phyloP scores from a whole-genome alignment of 2,888 invertebrate species.

The Bimastos eiseni region DNA sequence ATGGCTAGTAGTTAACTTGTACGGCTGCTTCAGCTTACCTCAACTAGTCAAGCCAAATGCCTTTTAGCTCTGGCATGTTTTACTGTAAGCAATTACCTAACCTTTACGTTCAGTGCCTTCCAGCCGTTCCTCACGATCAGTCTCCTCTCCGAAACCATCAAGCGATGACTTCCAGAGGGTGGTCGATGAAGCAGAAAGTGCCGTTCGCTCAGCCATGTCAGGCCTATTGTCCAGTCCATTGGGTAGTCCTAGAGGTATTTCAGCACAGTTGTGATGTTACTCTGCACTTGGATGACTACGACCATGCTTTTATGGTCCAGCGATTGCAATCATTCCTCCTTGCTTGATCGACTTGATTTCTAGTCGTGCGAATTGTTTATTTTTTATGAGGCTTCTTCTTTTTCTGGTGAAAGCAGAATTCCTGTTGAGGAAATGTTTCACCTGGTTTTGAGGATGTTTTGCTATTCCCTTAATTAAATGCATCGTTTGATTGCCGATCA shows the following conservation, averaged over 20 bases:
- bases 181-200: conserved; percentile 8
- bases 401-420: not conserved
- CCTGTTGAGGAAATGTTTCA: not conserved
- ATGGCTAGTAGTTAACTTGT: not conserved
- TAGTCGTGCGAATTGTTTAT: not conserved
- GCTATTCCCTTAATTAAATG: not conserved
- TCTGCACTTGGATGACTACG: not conserved
- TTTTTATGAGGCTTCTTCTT: not conserved
- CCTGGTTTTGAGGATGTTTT: not conserved
- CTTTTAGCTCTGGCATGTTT: not conserved
- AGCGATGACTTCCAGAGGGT: not conserved
- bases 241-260: conserved; percentile 9
- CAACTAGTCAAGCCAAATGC: not conserved
- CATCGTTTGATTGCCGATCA: not conserved
- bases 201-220: conserved; percentile 19
- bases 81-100: not conserved
- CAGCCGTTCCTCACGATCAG: conserved; percentile 20
- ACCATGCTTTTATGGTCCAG: not conserved
- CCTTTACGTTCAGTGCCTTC: not conserved
- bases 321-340: not conserved
- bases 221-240: not conserved
- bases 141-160: conserved; percentile 5
- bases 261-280: not conserved
- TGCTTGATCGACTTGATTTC: not conserved
- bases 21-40: not conserved